Base-by-base conservation (phyloP, 2,888 invertebrate genomes). In the Congeria kusceri region DNA sequence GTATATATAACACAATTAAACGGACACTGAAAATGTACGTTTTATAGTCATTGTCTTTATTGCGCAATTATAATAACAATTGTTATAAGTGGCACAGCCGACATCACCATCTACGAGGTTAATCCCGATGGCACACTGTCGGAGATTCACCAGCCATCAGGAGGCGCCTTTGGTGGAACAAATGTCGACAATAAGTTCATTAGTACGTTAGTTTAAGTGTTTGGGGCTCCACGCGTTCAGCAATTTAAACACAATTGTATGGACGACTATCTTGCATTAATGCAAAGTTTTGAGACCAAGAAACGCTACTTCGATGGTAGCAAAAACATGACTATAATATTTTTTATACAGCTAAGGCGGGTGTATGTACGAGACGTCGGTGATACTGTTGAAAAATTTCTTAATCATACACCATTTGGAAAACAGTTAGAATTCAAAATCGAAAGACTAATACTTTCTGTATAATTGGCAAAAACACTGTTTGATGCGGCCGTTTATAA, bases 141-240 rank as follows among this genome's bases (percentile, higher is more conserved):
- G 59, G 82, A 79, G 57, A 53, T 79, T 0, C 76, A 73, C 46
- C 57, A 65, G 49, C 66, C 78, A 11, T 67, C 63, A 7, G 82
- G 82, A 0, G 78, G 82, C 11, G 78, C 59, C 13, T 83, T 71
- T 47, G 82, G 78, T 11, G 82, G 82, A n/a, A 76, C 56, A 3
- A 69, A 25, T 28, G 67, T 83, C 1, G 79, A 83, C 61, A 64
- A 83, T n/a, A 53, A 28, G 13, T 83, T 79, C 28, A 39, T 65
- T 5, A 11, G 29, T 1, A 49, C 59, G 2, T 64, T 82, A 2
- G 57, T 3, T 20, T 18, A 32, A 49, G 29, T 76, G 4, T 64
- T 78, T 32, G 71, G 75, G 0, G 66, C 58, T 5, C 27, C 44
- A 9, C 20, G 53, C 4, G 20, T 78, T 7, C 47, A 58, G n/a